Evolutionary conservation across 2,113 vertebrate genomes (phyloP).

Genomic region (Trogon melanurus): DNA sequence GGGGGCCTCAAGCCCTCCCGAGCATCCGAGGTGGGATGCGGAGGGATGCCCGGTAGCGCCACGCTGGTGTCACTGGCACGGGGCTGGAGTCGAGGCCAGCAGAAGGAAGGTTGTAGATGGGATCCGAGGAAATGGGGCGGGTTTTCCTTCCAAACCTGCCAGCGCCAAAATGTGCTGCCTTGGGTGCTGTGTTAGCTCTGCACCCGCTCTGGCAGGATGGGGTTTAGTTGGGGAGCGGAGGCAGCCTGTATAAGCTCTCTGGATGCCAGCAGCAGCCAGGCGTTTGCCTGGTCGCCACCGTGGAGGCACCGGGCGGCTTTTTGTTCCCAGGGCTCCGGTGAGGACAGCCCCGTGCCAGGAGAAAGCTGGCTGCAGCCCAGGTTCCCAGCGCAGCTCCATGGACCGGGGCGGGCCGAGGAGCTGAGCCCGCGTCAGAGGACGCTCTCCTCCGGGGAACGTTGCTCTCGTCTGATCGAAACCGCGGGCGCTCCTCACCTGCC

Average conservation of each 20-base stretch:
- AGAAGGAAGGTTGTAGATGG: background rate
- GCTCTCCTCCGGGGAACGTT: background rate
- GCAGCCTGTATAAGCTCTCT: background rate
- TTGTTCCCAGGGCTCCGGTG: background rate
- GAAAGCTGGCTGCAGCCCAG: background rate
- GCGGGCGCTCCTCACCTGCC: background rate
- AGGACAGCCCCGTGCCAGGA: background rate
- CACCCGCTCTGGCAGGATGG: accelerated
- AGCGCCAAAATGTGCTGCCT: accelerated
- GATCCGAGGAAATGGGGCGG: background rate
- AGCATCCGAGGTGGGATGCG: background rate
- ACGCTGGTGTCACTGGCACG: accelerated
- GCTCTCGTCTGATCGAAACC: background rate
- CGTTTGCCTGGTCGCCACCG: accelerated
- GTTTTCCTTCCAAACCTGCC: background rate
- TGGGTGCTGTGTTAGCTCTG: background rate
- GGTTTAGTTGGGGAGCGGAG: background rate
- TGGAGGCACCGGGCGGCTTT: accelerated
- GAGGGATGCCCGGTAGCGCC: background rate
- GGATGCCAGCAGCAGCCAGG: background rate
- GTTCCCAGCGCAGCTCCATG: background rate
- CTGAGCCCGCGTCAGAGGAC: background rate
- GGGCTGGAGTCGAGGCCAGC: background rate
- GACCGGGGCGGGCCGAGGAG: background rate
- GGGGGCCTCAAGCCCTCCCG: background rate